Percentiles rank a stretch among this genome's conserved stretches.
These are phyloP conservation scores for Amphimallon solstitiale DNA, from an alignment of 2,888 invertebrate genomes.

Conservation along the genomic window DNA sequence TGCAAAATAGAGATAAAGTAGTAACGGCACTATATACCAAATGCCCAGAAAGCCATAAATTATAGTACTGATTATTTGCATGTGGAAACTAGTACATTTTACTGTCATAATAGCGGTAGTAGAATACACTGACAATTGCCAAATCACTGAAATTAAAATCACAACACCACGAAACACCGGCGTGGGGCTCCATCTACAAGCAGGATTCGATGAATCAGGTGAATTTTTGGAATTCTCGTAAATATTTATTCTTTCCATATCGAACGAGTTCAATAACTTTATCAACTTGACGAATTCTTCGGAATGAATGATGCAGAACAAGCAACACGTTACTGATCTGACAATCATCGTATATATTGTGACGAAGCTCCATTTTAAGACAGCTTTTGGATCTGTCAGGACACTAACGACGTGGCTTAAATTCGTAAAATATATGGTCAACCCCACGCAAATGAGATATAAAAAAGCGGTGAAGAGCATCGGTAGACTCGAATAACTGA, in stretches of 20 bases:
- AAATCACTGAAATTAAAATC: too few species aligned
- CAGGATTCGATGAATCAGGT: too few species aligned
- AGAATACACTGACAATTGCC: too few species aligned
- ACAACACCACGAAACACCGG: too few species aligned
- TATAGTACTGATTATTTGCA: too few species aligned
- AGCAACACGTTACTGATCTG: conserved; percentile 42
- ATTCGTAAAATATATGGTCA: not conserved
- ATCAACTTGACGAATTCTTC: conserved; percentile 46
- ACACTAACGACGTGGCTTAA: not conserved
- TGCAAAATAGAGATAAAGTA: conserved; percentile 48
- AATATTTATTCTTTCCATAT: conserved; percentile 35
- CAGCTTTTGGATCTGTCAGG: not conserved
- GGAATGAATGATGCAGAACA: conserved; percentile 37
- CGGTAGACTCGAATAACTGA: not conserved
- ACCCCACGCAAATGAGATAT: not conserved
- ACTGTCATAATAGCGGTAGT: too few species aligned
- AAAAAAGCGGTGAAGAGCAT: not conserved
- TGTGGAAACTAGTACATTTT: too few species aligned
- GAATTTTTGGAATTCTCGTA: not conserved
- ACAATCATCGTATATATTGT: conserved; percentile 40
- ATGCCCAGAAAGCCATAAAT: not conserved
- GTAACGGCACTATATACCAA: conserved; percentile 48
- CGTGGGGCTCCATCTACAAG: too few species aligned
- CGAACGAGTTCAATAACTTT: conserved; percentile 44
- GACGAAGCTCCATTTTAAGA: conserved; percentile 17